Conservation (phyloP, 2,113 vertebrate genomes). For the Prunella fulvescens region DNA sequence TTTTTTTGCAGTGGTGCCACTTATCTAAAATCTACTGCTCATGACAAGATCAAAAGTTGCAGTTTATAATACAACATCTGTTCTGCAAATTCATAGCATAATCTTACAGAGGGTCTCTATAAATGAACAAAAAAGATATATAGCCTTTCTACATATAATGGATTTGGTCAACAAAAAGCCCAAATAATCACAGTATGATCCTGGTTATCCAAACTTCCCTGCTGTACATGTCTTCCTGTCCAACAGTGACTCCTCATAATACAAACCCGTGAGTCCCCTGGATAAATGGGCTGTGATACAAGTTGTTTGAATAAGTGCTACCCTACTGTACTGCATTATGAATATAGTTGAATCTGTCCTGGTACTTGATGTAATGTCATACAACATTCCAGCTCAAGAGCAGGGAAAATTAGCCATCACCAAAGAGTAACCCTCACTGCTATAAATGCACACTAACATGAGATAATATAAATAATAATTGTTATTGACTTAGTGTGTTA, state of each 20-base stretch:
- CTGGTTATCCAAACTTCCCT: slow-evolving; percentile 3
- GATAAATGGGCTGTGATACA: background rate
- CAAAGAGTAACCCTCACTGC: background rate
- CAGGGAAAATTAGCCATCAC: background rate
- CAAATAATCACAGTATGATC: background rate
- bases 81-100: background rate
- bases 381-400: background rate
- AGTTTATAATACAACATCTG: background rate
- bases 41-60: background rate
- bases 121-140: slow-evolving; percentile 22
- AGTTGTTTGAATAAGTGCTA: background rate
- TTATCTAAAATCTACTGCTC: background rate
- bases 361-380: background rate
- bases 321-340: background rate
- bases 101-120: background rate
- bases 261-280: background rate
- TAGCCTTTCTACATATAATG: background rate
- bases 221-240: background rate
- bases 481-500: background rate
- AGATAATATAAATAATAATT: background rate
- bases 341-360: background rate
- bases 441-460: background rate
- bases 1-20: background rate
- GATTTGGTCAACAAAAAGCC: background rate
- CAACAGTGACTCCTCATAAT: background rate